phyloP scores from a whole-genome alignment of 2,113 vertebrate species.

The Pseudolaguvia tuberculata region DNA sequence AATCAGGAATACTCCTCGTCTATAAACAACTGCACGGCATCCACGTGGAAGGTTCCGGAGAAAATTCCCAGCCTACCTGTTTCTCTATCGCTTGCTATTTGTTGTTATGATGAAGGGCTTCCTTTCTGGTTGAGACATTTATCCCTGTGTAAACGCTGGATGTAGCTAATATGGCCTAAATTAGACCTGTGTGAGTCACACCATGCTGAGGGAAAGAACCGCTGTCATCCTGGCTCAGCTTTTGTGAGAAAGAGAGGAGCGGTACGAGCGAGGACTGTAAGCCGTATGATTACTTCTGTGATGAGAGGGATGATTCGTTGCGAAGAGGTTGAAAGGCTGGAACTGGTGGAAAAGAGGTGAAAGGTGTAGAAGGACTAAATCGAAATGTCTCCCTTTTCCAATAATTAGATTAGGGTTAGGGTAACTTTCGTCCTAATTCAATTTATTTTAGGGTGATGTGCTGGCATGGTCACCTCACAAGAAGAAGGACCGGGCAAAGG shows the following conservation, averaged over 20 bases:
- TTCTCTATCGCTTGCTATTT: slow-evolving; percentile 26
- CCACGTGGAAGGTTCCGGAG: neutral
- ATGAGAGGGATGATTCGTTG: neutral
- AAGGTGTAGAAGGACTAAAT: neutral
- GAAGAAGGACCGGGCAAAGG: too few species aligned
- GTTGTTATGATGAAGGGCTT: slow-evolving; percentile 36
- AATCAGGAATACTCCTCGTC: too few species aligned
- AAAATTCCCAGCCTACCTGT: neutral
- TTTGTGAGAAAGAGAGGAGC: slow-evolving; percentile 9
- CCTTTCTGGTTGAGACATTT: slow-evolving; percentile 36
- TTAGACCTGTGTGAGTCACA: slow-evolving; percentile 39
- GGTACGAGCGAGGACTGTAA: neutral
- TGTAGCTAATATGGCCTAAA: slow-evolving; percentile 40
- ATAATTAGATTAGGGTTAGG: too few species aligned
- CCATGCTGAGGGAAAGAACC: slow-evolving; percentile 13
- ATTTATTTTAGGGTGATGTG: too few species aligned
- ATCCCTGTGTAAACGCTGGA: slow-evolving; percentile 38
- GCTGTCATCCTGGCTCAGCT: slow-evolving; percentile 23
- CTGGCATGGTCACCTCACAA: too few species aligned
- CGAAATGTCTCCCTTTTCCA: too few species aligned
- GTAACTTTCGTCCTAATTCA: too few species aligned
- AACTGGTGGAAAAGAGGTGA: neutral
- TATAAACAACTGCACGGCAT: neutral
- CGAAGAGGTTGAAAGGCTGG: neutral
- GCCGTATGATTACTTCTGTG: slow-evolving; percentile 2